phyloP scores from a whole-genome alignment of 2,888 invertebrate genomes.

The Amphiduros pacificus region DNA sequence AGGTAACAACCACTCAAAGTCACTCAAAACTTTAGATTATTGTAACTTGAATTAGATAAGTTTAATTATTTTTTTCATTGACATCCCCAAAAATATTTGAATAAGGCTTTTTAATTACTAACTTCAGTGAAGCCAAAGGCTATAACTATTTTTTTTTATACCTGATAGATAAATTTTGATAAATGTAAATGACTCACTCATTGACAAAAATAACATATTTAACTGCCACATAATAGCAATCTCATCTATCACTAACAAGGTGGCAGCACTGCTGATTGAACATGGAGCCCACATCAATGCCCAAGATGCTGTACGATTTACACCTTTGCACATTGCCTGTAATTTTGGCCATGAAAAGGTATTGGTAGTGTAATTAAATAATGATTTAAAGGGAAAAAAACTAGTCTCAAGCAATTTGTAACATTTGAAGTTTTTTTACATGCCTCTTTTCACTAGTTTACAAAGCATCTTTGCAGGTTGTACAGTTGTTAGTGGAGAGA shows the following conservation, averaged over 20 bases:
- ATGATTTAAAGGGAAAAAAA: background rate
- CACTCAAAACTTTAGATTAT: background rate
- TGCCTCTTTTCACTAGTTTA: background rate
- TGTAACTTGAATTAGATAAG: too few relatives aligned
- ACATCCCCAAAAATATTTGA: too few relatives aligned
- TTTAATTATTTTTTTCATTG: too few relatives aligned
- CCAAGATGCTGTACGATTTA: constrained; percentile 60
- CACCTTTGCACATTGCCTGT: constrained; percentile 61
- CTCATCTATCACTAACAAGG: too few relatives aligned
- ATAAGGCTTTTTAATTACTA: too few relatives aligned
- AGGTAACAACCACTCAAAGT: too few relatives aligned
- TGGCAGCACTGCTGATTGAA: constrained; percentile 49
- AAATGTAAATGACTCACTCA: too few relatives aligned
- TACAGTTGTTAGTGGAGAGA: constrained; percentile 49
- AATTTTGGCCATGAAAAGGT: constrained; percentile 62
- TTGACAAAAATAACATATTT: too few relatives aligned
- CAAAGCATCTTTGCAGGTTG: constrained; percentile 50
- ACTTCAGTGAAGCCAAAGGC: too few relatives aligned
- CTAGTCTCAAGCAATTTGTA: background rate
- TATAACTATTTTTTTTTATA: too few relatives aligned
- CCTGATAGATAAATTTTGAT: too few relatives aligned
- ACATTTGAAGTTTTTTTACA: background rate
- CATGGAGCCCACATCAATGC: constrained; percentile 57
- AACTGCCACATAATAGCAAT: too few relatives aligned
- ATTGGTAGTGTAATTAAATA: background rate